Base-by-base conservation (phyloP, 2,113 vertebrate species). In the Nesoenas mayeri region DNA sequence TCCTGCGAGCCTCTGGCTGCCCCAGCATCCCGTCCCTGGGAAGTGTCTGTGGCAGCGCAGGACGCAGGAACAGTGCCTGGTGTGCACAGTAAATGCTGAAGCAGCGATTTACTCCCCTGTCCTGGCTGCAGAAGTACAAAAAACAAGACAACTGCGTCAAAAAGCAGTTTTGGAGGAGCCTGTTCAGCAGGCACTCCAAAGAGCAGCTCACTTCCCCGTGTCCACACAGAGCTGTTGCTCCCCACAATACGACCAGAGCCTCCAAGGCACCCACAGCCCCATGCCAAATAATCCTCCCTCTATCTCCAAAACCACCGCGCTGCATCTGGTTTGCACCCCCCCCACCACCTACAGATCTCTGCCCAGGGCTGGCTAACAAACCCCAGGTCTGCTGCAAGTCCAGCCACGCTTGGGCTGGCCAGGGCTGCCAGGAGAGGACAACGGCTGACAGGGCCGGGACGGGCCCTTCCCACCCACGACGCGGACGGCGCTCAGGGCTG, bases 221-320 rank as follows among this genome's bases (percentile, higher is more conserved):
- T 9, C 57, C 61, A 53, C 71, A 8, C 1, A 2, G 89, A 48
- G 53, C 57, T 71, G 17, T 58, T 2, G 0, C 15, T 62, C 44
- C 64, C 32, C 0, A 0, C 48, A 38, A 40, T 1, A 1, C 4
- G 4, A 15, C n/a, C 0, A 0, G 21, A 71, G 79, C 18, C 53
- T 42, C 36, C 62, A 7, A 56, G 32, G 61, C 24, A 64, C 24
- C 24, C 9, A 9, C 1, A 53, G n/a, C 16, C 6, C 58, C 13
- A n/a, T 16, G 48, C 34, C 56, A 32, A 14, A 36, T 15, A 31
- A 48, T 8, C 10, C 1, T 15, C 15, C 3, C 24, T 32, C 29
- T 31, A 31, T 36, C 51, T 42, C 88, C 69, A 32, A 38, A 40
- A 38, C 38, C 81, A 80, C 29, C 28, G 1, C 1, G 5, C n/a